phyloP scores from a whole-genome alignment of 2,888 invertebrate species.

The Bellardia pandia region DNA sequence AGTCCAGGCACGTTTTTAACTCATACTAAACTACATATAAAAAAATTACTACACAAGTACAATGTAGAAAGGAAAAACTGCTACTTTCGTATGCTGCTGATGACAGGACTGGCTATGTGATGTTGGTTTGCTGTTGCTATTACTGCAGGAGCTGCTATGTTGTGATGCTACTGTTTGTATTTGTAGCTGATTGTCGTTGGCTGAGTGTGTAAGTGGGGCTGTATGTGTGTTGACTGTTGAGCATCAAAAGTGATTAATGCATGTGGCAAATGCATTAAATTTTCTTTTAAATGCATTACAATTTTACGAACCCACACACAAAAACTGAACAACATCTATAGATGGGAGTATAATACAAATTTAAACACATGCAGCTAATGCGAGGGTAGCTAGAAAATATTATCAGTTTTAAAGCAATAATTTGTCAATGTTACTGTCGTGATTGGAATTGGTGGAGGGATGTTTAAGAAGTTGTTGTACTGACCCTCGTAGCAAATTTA shows the following conservation, averaged over 20 bases:
- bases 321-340: background rate
- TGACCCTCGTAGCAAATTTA: constrained; percentile 10
- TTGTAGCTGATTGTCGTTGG: constrained; percentile 22
- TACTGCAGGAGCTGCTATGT: constrained; percentile 8
- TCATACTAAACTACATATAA: constrained; percentile 54
- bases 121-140: constrained; percentile 58
- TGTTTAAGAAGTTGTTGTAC: background rate
- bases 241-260: constrained; percentile 83
- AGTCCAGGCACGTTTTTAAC: constrained; percentile 72
- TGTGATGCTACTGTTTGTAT: constrained; percentile 6
- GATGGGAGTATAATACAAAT: constrained; percentile 10
- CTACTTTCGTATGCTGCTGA: constrained; percentile 70
- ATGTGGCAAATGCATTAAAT: constrained; percentile 84
- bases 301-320: constrained; percentile 77
- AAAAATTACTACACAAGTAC: constrained; percentile 30
- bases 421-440: background rate
- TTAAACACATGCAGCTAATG: background rate
- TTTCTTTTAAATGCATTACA: constrained; percentile 84
- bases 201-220: constrained; percentile 2
- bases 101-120: constrained; percentile 73
- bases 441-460: background rate
- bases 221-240: constrained; percentile 76
- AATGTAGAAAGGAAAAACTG: constrained; percentile 50
- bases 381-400: constrained; percentile 19
- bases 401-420: background rate